Base-by-base conservation (phyloP, 2,888 invertebrate species). In the Pycnomerus fuliginosus region DNA sequence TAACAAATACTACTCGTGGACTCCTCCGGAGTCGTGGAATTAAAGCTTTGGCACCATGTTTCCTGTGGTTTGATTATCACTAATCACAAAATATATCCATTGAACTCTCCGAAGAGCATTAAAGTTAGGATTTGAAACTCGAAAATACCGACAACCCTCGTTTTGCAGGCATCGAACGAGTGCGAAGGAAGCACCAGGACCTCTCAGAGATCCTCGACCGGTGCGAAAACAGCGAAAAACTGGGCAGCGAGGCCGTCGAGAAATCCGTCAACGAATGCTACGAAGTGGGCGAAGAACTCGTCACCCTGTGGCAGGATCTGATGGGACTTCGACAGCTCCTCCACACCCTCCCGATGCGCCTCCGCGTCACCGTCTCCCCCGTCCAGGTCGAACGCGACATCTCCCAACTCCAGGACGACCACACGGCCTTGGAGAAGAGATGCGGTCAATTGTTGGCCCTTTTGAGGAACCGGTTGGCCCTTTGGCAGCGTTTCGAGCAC, bases 401-500 rank as follows among this genome's bases (percentile, higher is more conserved):
- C 27, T 85, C 87, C 0, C 82, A 76, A 40, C 70, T 84, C 1
- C 82, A 89, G 75, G 88, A 90, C 62, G 79, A 80, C 13, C 89
- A 90, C 61, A 79, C 84, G 0, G 80, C 79, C 36, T 66, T 90
- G 30, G 88, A 89, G 66, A 78, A 81, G 24, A 79, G 86, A 14
- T 87, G 87, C 60, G 79, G 80, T 0, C 80, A 84, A 16, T 75
- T 90, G 1, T 74, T 85, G 61, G 78, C 77, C 1, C 71, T 85
- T 1, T 74, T 90, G 15, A 78, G 81, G 20, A 78, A 79, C 37
- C 80, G 85, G 3, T 70, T 86, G 23, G 78, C 78, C 2, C 72
- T 90, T 14, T 91, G 90, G 90, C 76, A 83, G 40, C 74, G 87
- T 14, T 90, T 87, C 66, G 90, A 90, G 63, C 74, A 80, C 2